Base-by-base conservation (phyloP, 2,797 vertebrate genomes). In the Diglossa cyanea region DNA sequence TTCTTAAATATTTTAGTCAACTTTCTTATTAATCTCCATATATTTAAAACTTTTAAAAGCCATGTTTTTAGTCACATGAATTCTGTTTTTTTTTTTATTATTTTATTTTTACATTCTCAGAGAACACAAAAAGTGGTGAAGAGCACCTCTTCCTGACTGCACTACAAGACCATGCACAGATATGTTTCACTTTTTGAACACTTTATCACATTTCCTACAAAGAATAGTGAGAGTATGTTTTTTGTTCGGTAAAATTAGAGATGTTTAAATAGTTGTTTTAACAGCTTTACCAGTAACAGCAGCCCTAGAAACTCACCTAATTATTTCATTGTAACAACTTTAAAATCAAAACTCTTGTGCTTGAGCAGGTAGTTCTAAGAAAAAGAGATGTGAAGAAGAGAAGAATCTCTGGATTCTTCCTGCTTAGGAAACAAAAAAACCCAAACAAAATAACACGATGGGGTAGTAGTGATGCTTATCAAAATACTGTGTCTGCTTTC, bases 401-500 rank as follows among this genome's bases (percentile, higher is more conserved):
- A 35, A 35, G 35, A 35, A 42, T 65, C 24, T 61, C 33, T 53
- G n/a, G 26, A 85, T 93, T 93, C 44, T 68, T 78, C 17, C 24
- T 74, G 24, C 40, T 68, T 76, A 72, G 44, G 47, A 75, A 77
- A 75, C 35, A 93, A 83, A 84, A 65, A 61, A 35, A 0, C 6
- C 5, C 6, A 62, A 83, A 57, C 53, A 62, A 82, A 89, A 81
- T 37, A 85, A 63, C 73, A 65, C 30, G 67, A 35, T n/a, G 31
- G 24, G 39, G 20, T 86, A 66, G 21, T 93, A 53, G 14, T 50
- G 40, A 88, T 81, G 62, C 61, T 95, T 93, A 92, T 92, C 93
- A 94, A 93, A 96, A 90, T 63, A 96, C 65, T 47, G 21, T 57
- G 50, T 81, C 93, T 97, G 65, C 57, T 84, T 82, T 96, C 75